phyloP scores from a whole-genome alignment of 2,888 invertebrate genomes.

The Andrena flavipes region DNA sequence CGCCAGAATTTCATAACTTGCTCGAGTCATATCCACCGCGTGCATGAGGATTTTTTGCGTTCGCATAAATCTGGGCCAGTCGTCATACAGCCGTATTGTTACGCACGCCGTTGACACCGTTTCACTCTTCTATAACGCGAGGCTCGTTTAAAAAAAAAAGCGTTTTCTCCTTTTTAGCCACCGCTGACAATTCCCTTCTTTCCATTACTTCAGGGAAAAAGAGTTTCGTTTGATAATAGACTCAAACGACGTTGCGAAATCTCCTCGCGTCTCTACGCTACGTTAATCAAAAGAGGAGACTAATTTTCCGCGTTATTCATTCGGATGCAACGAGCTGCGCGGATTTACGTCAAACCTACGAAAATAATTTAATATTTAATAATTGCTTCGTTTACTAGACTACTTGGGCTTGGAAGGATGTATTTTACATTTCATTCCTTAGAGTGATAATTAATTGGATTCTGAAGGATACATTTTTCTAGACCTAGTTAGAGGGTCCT shows the following conservation, averaged over 20 bases:
- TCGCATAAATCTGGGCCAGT: conserved; percentile 53
- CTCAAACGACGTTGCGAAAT: not conserved
- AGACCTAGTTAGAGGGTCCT: too few relatives aligned
- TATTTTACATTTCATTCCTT: too few relatives aligned
- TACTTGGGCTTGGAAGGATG: too few relatives aligned
- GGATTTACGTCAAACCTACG: conserved; percentile 26
- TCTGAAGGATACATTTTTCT: too few relatives aligned
- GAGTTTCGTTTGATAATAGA: conserved; percentile 30
- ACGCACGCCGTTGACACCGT: conserved; percentile 49
- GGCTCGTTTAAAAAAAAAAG: conserved; percentile 36
- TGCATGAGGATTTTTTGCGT: conserved; percentile 41
- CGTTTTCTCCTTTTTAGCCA: conserved; percentile 27
- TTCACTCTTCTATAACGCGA: conserved; percentile 40
- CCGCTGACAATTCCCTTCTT: conserved; percentile 12
- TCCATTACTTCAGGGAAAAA: conserved; percentile 1
- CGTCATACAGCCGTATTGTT: conserved; percentile 49
- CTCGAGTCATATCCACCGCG: not conserved
- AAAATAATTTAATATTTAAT: conserved; percentile 29
- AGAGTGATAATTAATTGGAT: too few relatives aligned
- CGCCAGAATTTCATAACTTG: conserved; percentile 36
- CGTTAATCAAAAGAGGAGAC: conserved; percentile 18
- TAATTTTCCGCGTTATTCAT: conserved; percentile 17
- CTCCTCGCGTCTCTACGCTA: not conserved
- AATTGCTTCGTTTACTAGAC: too few relatives aligned
- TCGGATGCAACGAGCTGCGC: not conserved